phyloP scores from a whole-genome alignment of 2,797 vertebrate genomes.

The Cynopterus sphinx region DNA sequence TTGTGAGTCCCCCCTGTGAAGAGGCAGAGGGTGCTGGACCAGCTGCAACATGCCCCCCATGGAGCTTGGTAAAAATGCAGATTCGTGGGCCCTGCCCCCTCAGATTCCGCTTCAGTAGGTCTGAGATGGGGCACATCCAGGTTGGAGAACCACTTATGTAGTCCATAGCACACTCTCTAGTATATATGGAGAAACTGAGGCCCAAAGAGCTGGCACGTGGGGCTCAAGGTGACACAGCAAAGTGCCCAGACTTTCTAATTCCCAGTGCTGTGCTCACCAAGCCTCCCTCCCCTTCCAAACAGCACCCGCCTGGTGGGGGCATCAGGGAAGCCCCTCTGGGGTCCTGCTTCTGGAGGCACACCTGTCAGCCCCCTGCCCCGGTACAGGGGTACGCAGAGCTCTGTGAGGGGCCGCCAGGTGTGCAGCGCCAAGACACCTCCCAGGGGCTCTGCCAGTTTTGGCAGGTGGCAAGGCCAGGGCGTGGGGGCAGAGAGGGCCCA shows the following conservation, averaged over 20 bases:
- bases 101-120: background rate
- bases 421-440: background rate
- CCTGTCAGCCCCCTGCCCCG: background rate
- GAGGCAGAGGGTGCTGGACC: background rate
- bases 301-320: background rate
- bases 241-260: background rate
- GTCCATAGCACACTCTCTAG: background rate
- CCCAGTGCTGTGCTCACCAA: too few relatives aligned
- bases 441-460: background rate
- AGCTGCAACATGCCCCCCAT: rapidly evolving
- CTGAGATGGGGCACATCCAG: background rate
- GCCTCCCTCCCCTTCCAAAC: background rate
- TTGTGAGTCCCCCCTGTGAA: rapidly evolving
- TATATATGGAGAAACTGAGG: background rate
- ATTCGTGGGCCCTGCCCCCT: background rate
- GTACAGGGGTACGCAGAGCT: background rate
- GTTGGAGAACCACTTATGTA: background rate
- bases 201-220: background rate
- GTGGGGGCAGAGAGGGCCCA: background rate
- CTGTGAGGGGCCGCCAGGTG: background rate
- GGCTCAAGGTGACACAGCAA: background rate
- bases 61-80: background rate
- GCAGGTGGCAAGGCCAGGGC: slow-evolving; percentile 8
- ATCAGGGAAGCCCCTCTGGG: background rate
- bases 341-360: background rate